phyloP scores from a whole-genome alignment of 2,113 vertebrate species.

The Mirounga angustirostris region DNA sequence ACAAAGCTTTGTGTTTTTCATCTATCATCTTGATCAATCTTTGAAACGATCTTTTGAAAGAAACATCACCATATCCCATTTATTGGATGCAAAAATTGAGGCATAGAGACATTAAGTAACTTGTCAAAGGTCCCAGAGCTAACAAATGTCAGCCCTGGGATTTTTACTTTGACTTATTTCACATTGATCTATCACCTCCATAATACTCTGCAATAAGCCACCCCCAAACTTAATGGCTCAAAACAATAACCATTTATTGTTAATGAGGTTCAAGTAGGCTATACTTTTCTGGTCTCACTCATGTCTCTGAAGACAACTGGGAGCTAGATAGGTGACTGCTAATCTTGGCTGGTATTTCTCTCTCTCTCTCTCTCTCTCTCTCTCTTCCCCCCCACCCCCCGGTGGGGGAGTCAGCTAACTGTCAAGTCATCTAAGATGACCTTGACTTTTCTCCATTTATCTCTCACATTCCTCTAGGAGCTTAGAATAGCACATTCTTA shows the following conservation, averaged over 20 bases:
- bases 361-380: not conserved
- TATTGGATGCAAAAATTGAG: constrained; percentile 39
- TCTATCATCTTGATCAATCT: not conserved
- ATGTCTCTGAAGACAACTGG: not conserved
- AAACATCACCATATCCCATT: not conserved
- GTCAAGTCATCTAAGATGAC: not conserved
- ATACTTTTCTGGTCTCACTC: not conserved
- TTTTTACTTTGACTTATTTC: not conserved
- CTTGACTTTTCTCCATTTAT: not conserved
- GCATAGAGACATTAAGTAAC: not conserved
- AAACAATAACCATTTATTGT: not conserved
- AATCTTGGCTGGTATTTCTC: not conserved
- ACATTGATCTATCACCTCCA: not conserved
- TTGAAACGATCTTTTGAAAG: not conserved
- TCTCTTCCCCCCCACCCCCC: no score
- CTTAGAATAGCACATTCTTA: not conserved
- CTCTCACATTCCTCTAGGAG: not conserved
- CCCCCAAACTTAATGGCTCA: not conserved
- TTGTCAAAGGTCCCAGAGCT: constrained; percentile 36
- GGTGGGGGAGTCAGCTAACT: not conserved
- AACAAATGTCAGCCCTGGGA: not conserved
- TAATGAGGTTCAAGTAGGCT: not conserved
- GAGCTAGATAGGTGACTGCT: not conserved
- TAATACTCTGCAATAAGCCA: not conserved
- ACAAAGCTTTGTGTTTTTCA: not conserved